Evolutionary conservation across 2,888 invertebrate species (phyloP).

Genomic region (Cosmorhoe ocellata): DNA sequence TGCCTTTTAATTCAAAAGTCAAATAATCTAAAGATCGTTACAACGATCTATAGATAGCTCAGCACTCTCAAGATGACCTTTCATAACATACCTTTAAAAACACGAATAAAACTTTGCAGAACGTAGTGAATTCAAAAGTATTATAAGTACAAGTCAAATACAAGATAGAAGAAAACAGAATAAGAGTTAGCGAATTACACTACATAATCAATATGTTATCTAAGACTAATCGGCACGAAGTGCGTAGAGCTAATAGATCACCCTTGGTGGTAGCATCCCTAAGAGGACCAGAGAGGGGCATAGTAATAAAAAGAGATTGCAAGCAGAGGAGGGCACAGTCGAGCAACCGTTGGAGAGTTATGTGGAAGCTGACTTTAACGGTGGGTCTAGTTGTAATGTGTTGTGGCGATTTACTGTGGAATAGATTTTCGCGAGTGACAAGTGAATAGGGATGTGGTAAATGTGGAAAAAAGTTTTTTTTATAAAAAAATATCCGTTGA

Average conservation of each 20-base stretch:
- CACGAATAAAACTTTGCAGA: too few relatives aligned
- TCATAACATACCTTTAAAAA: too few relatives aligned
- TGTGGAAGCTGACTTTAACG: conserved; percentile 71
- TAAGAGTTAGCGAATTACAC: not conserved
- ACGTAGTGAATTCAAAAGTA: too few relatives aligned
- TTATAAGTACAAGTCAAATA: too few relatives aligned
- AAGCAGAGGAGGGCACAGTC: conserved; percentile 49
- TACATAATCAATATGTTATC: conserved; percentile 16
- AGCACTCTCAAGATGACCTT: too few relatives aligned
- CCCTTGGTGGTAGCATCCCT: conserved; percentile 4
- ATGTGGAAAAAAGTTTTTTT: too few relatives aligned
- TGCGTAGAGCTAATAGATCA: conserved; percentile 4
- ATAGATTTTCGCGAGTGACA: not conserved
- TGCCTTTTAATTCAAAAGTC: too few relatives aligned
- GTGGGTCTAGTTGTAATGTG: conserved; percentile 52
- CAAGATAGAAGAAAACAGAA: not conserved
- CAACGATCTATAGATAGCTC: too few relatives aligned
- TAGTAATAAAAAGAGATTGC: conserved; percentile 60
- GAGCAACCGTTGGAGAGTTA: conserved; percentile 60
- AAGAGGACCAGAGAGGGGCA: conserved; percentile 57
- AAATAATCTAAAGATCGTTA: too few relatives aligned
- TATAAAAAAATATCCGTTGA: too few relatives aligned
- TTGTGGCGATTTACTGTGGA: not conserved
- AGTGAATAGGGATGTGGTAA: conserved; percentile 3
- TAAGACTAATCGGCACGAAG: conserved; percentile 10